phyloP scores from a whole-genome alignment of 1,140 invertebrate species.

The Babylonia areolata region DNA sequence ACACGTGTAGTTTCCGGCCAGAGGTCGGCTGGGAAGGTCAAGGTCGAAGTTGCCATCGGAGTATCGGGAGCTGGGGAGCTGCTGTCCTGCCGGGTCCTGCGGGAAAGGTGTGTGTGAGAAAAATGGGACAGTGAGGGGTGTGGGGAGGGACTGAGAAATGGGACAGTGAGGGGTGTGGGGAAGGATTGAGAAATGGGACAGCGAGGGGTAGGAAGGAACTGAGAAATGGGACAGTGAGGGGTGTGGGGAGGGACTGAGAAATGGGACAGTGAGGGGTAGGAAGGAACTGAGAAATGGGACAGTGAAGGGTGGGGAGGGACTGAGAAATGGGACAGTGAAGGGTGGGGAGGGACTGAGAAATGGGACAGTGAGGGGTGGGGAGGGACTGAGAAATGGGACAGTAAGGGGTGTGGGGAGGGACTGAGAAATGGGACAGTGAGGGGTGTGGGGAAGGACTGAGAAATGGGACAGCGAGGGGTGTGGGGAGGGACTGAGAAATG shows the following conservation, averaged over 20 bases:
- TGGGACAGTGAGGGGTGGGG: too few relatives aligned
- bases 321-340: too few relatives aligned
- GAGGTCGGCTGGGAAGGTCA: slow-evolving; percentile 13
- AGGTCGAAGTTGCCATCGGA: not conserved
- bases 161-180: not conserved
- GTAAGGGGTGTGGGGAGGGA: too few relatives aligned
- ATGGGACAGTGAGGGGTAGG: not conserved
- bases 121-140: not conserved
- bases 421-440: too few relatives aligned
- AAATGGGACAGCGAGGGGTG: too few relatives aligned
- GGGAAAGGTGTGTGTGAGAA: not conserved
- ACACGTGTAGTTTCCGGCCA: slow-evolving; percentile 13
- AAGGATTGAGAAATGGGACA: not conserved
- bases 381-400: too few relatives aligned
- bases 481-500: too few relatives aligned
- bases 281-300: not conserved
- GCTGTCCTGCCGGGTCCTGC: not conserved
- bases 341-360: too few relatives aligned
- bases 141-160: not conserved
- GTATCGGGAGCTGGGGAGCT: not conserved
- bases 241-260: not conserved
- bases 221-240: not conserved
- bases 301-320: too few relatives aligned
- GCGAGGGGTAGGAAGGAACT: not conserved
- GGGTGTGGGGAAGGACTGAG: too few relatives aligned